A percentile compares a stretch with the other conserved stretches of the same genome.
Conservation (phyloP, 2,797 vertebrate species). For the Tragelaphus eurycerus region DNA sequence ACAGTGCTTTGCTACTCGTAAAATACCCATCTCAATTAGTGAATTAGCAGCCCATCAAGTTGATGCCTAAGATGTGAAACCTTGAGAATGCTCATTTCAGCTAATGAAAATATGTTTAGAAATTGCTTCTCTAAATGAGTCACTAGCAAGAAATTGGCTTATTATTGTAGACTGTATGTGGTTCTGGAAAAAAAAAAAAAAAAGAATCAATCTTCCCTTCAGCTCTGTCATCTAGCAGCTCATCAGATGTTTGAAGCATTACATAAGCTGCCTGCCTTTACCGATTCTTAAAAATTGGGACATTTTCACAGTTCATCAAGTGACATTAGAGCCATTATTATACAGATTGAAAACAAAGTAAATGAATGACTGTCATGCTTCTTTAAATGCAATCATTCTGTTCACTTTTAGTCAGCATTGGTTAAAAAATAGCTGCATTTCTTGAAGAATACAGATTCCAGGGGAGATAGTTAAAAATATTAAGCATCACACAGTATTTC, state of each 20-base stretch:
- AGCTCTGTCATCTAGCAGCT: constrained; percentile 51
- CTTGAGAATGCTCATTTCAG: constrained; percentile 46
- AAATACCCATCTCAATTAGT: not conserved
- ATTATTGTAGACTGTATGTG: constrained; percentile 54
- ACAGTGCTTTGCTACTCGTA: not conserved
- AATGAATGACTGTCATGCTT: constrained; percentile 59
- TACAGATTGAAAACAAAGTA: constrained; percentile 62
- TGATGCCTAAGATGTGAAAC: constrained; percentile 34
- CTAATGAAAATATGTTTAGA: constrained; percentile 72
- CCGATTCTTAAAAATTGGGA: constrained; percentile 64
- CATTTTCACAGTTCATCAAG: constrained; percentile 70
- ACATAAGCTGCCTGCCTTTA: constrained; percentile 64
- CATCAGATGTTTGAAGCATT: constrained; percentile 69
- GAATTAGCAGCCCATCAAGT: constrained; percentile 38
- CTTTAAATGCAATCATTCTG: constrained; percentile 72
- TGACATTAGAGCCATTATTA: constrained; percentile 63
- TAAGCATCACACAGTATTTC: constrained; percentile 72
- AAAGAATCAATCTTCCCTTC: constrained; percentile 50
- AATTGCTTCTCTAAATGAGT: constrained; percentile 63
- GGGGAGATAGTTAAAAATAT: constrained; percentile 71
- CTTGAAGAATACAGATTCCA: constrained; percentile 30
- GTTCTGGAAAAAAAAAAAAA: constrained; percentile 56
- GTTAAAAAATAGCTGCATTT: constrained; percentile 54
- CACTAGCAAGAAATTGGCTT: constrained; percentile 51
- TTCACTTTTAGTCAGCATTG: constrained; percentile 57